Conservation (phyloP, 2,113 vertebrate species). For the Corythaeola cristata region DNA sequence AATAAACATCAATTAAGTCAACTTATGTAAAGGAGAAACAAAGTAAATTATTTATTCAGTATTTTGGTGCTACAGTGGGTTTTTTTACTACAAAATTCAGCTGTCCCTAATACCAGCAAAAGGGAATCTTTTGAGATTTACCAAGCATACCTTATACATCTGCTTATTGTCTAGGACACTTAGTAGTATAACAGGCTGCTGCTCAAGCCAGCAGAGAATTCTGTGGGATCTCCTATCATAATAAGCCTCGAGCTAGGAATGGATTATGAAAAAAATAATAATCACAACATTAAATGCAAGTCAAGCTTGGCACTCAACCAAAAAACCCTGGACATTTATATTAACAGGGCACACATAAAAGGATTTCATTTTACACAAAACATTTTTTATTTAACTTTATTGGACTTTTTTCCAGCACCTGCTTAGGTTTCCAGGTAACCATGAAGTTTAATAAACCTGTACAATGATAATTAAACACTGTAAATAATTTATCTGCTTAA, state of each 20-base stretch:
- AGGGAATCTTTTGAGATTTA: background rate
- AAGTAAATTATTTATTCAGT: conserved; percentile 39
- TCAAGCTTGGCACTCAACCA: conserved; percentile 5
- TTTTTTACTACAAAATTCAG: conserved; percentile 46
- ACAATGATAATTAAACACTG: conserved; percentile 75
- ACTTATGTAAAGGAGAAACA: background rate
- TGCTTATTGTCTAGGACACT: conserved; percentile 50
- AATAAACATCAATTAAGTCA: conserved; percentile 21
- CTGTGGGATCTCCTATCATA: background rate
- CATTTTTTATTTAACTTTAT: conserved; percentile 43
- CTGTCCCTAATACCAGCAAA: conserved; percentile 25
- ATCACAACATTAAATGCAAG: conserved; percentile 33
- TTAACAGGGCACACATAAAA: conserved; percentile 37
- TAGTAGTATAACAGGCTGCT: background rate
- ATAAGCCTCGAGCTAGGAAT: conserved; percentile 29
- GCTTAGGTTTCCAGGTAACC: conserved; percentile 72
- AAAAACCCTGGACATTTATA: conserved; percentile 9
- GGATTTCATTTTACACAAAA: conserved; percentile 48
- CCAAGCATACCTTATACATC: conserved; percentile 20
- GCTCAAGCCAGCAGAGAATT: background rate
- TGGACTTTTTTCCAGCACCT: conserved; percentile 52
- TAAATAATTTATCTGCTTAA: conserved; percentile 77
- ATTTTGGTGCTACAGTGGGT: background rate
- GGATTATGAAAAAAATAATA: conserved; percentile 31
- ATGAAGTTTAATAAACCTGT: conserved; percentile 77